phyloP scores from a whole-genome alignment of 64 coral and sea anemone genomes.

The Anthopleura sola region DNA sequence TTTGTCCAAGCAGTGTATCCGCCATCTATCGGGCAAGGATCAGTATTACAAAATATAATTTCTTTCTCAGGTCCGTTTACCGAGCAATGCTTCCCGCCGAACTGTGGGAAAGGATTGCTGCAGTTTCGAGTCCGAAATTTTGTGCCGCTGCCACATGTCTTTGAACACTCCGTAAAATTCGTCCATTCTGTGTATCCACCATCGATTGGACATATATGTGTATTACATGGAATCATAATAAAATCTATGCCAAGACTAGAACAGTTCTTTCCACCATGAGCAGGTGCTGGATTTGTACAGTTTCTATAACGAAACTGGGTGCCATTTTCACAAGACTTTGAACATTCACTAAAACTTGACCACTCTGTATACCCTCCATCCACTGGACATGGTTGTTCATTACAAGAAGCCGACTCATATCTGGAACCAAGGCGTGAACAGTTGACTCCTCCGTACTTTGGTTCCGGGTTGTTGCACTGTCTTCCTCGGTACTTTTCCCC shows the following conservation, averaged over 20 bases:
- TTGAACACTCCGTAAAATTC: constrained; percentile 44
- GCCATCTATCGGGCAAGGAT: constrained; percentile 33
- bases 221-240: constrained; percentile 39
- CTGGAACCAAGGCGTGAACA: constrained; percentile 1
- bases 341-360: constrained; percentile 55
- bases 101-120: constrained; percentile 50
- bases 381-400: constrained; percentile 44
- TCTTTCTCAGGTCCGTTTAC: constrained; percentile 25
- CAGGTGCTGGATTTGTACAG: constrained; percentile 42
- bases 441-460: constrained; percentile 12
- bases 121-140: constrained; percentile 62
- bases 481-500: background rate
- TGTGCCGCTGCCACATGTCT: constrained; percentile 59
- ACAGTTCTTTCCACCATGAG: constrained; percentile 40
- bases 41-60: constrained; percentile 22
- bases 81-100: constrained; percentile 50
- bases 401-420: constrained; percentile 2
- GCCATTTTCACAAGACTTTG: constrained; percentile 60
- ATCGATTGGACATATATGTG: constrained; percentile 47
- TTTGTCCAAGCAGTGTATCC: constrained; percentile 35
- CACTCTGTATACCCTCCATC: constrained; percentile 59
- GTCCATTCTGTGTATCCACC: constrained; percentile 71
- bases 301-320: constrained; percentile 41
- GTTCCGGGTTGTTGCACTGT: constrained; percentile 27
- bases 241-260: constrained; percentile 9